Evolutionary conservation across 2,888 invertebrate genomes (phyloP).

Genomic region (Hirtodrosophila trivittata): DNA sequence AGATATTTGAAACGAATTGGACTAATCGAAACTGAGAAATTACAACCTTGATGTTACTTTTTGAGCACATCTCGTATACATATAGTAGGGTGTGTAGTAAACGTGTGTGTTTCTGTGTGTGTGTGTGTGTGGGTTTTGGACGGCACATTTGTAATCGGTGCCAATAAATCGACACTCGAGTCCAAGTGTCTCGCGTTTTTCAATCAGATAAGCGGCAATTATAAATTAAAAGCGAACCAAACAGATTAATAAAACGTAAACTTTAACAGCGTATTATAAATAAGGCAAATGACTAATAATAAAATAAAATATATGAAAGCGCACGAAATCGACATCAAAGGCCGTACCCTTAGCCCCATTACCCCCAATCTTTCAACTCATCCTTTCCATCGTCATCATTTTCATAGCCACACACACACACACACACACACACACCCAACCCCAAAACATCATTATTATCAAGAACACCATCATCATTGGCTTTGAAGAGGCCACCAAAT

Average conservation of each 20-base stretch:
- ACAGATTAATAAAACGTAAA: constrained; percentile 76
- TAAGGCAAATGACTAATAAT: constrained; percentile 76
- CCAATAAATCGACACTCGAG: constrained; percentile 75
- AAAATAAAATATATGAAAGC: constrained; percentile 62
- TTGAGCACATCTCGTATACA: not conserved
- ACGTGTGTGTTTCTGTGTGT: not conserved
- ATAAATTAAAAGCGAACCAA: constrained; percentile 75
- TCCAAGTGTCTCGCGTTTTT: constrained; percentile 68
- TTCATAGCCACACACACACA: too few species aligned
- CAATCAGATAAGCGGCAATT: constrained; percentile 76
- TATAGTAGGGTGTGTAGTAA: not conserved
- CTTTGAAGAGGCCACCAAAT: constrained; percentile 33
- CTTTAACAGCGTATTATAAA: constrained; percentile 73
- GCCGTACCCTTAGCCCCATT: constrained; percentile 18
- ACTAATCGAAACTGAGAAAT: too few species aligned
- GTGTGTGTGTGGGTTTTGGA: constrained; percentile 15
- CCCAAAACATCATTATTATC: constrained; percentile 27
- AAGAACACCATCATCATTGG: constrained; percentile 37
- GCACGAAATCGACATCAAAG: constrained; percentile 66
- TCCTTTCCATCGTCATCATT: not conserved
- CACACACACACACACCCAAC: not conserved
- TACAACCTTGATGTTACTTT: not conserved
- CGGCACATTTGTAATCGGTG: constrained; percentile 54
- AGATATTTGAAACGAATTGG: too few species aligned
- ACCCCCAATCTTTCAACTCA: not conserved